phyloP scores from a whole-genome alignment of 2,113 vertebrate genomes.

The Laticauda colubrina region DNA sequence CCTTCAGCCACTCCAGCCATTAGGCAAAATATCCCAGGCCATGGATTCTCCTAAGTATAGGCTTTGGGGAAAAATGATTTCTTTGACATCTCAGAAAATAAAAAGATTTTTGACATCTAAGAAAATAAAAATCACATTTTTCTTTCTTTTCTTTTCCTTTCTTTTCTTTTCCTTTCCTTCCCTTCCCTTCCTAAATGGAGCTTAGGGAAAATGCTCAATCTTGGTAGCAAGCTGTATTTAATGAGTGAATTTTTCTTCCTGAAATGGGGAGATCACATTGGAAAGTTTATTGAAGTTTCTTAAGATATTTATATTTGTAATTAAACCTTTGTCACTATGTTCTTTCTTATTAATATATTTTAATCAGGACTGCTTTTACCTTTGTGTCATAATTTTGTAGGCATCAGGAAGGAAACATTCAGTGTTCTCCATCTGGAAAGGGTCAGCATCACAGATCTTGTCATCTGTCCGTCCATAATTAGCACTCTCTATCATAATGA shows the following conservation, averaged over 20 bases:
- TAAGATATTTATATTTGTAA: not conserved
- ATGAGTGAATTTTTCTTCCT: not conserved
- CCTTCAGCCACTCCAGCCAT: not conserved
- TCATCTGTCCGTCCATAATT: slow-evolving; percentile 98
- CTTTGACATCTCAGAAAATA: not conserved
- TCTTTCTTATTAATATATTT: not conserved
- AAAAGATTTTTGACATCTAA: not conserved
- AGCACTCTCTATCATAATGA: slow-evolving; percentile 98
- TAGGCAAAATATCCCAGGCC: not conserved
- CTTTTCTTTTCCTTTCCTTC: slow-evolving; percentile 19
- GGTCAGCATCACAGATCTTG: slow-evolving; percentile 98
- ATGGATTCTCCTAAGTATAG: not conserved
- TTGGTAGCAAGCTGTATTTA: not conserved
- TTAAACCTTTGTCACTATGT: not conserved
- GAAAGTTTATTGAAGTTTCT: not conserved
- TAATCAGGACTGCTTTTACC: slow-evolving; percentile 70
- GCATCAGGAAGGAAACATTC: slow-evolving; percentile 99
- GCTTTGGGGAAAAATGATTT: not conserved
- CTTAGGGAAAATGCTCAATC: not conserved
- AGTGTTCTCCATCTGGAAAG: slow-evolving; percentile 99
- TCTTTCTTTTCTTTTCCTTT: slow-evolving; percentile 4
- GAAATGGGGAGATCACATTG: not conserved
- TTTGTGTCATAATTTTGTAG: slow-evolving; percentile 99
- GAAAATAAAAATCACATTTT: slow-evolving; percentile 29
- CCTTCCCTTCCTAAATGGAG: not conserved